These are phyloP conservation scores for Microdon myrmicae DNA, from an alignment of 2,888 invertebrate species.

Conservation along the genomic window DNA sequence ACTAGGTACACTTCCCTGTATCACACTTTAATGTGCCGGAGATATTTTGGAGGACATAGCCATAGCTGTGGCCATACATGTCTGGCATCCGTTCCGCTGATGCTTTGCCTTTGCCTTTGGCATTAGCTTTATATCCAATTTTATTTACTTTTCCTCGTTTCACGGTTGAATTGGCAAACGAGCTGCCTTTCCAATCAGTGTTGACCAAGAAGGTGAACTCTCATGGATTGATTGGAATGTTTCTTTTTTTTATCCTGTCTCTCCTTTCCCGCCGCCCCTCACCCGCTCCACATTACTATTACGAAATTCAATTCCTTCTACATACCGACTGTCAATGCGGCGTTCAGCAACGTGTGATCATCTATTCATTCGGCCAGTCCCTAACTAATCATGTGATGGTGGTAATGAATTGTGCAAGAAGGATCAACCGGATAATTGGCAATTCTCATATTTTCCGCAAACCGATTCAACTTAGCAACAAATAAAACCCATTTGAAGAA, in stretches of 20 bases:
- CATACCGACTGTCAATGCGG: too few relatives aligned
- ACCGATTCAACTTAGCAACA: too few relatives aligned
- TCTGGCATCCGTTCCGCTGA: conserved; percentile 10
- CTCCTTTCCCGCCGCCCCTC: too few relatives aligned
- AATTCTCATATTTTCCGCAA: too few relatives aligned
- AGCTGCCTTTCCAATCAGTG: conserved; percentile 4
- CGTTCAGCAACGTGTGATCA: conserved; percentile 26
- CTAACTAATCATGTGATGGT: conserved; percentile 43
- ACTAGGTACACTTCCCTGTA: conserved; percentile 13
- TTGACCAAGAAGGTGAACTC: conserved; percentile 5
- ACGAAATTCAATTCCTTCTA: too few relatives aligned
- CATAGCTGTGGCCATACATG: conserved; percentile 9
- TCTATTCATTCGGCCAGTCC: conserved; percentile 32
- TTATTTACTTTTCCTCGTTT: conserved; percentile 39
- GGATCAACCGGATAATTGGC: conserved; percentile 32
- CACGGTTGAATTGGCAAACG: conserved; percentile 30
- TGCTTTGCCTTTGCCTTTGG: conserved; percentile 26
- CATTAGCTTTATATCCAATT: conserved; percentile 26
- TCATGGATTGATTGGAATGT: conserved; percentile 33
- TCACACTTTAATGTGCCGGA: neutral
- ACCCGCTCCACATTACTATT: too few relatives aligned
- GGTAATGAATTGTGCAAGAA: conserved; percentile 37
- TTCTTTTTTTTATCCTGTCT: conserved; percentile 11
- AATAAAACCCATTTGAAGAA: too few relatives aligned
- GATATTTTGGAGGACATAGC: too few relatives aligned